These are phyloP conservation scores for Spodoptera frugiperda DNA, from an alignment of 1,140 invertebrate genomes.

Conservation along the genomic window DNA sequence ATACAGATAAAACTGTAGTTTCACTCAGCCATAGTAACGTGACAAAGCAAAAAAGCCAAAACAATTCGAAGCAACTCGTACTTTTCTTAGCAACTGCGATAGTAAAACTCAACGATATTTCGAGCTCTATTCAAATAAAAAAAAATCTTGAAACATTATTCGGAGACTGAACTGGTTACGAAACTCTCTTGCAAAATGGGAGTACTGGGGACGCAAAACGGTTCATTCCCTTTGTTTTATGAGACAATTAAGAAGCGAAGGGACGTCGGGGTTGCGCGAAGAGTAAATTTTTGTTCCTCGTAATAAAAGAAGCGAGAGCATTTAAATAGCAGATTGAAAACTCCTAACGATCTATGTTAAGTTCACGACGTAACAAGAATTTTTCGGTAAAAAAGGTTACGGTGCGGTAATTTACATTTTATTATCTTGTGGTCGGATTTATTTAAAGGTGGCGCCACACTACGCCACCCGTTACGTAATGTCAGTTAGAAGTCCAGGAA, in stretches of 20 bases:
- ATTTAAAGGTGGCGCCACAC: slow-evolving; percentile 42
- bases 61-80: slow-evolving; percentile 30
- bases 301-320: slow-evolving; percentile 63
- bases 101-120: slow-evolving; percentile 38
- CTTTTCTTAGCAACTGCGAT: slow-evolving; percentile 21
- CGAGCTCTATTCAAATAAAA: slow-evolving; percentile 35
- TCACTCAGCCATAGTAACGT: slow-evolving; percentile 6
- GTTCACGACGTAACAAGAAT: slow-evolving; percentile 56
- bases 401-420: slow-evolving; percentile 47
- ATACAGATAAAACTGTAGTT: slow-evolving; percentile 26
- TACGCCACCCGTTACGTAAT: slow-evolving; percentile 20
- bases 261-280: slow-evolving; percentile 59
- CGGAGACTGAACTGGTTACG: slow-evolving; percentile 55
- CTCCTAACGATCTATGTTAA: slow-evolving; percentile 64
- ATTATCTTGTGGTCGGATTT: slow-evolving; percentile 49
- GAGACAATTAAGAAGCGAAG: slow-evolving; percentile 74
- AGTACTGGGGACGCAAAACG: slow-evolving; percentile 59
- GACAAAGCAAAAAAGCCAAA: slow-evolving; percentile 31
- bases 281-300: slow-evolving; percentile 66
- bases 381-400: slow-evolving; percentile 49
- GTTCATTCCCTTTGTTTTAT: slow-evolving; percentile 77
- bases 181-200: slow-evolving; percentile 56
- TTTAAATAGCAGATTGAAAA: slow-evolving; percentile 74
- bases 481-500: not conserved
- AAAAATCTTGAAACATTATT: slow-evolving; percentile 51